Conservation (phyloP, 2,797 vertebrate species). For the Carcharodon carcharias region DNA sequence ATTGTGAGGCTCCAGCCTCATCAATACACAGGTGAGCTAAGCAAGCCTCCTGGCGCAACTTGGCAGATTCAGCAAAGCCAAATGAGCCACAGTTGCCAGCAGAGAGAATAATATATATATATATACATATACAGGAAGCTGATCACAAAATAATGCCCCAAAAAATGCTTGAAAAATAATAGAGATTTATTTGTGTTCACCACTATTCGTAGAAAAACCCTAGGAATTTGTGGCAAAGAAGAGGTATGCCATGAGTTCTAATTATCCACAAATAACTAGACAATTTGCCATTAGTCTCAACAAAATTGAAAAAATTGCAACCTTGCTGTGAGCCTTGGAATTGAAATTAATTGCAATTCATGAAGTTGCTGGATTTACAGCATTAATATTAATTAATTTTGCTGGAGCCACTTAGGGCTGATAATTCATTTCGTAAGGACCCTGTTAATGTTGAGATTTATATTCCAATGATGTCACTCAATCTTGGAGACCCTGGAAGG, state of each 20-base stretch:
- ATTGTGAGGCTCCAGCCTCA: not conserved
- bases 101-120: not conserved
- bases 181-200: not conserved
- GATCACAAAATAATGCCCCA: not conserved
- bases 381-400: not conserved
- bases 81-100: not conserved
- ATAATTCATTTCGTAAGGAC: not conserved
- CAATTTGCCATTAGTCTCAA: not conserved
- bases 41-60: not conserved
- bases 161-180: not conserved
- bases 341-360: not conserved
- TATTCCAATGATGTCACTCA: not conserved
- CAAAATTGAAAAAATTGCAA: not conserved
- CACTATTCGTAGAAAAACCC: not conserved
- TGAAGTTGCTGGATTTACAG: not conserved
- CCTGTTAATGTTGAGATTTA: not conserved
- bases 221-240: not conserved
- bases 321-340: not conserved
- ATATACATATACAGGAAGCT: too few relatives aligned
- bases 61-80: not conserved
- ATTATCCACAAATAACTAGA: not conserved
- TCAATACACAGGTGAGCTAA: not conserved
- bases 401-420: not conserved
- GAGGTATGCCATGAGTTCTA: not conserved
- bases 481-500: not conserved